These are phyloP conservation scores for Oreotrochilus melanogaster DNA, from an alignment of 2,113 vertebrate genomes.

Conservation along the genomic window DNA sequence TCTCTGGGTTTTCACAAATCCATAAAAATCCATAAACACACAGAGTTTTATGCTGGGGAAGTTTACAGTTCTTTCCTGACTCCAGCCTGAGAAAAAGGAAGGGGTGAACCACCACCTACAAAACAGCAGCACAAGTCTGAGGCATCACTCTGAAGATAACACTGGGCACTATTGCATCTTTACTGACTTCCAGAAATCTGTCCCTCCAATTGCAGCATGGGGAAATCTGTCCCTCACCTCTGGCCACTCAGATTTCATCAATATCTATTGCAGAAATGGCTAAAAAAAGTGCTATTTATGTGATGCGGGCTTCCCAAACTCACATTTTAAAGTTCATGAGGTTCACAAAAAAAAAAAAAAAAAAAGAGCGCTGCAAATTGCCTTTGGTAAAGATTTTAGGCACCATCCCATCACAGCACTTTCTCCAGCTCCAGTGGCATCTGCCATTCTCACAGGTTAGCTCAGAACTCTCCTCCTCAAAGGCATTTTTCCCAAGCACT, in stretches of 20 bases:
- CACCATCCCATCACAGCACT: neutral
- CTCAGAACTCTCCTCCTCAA: neutral
- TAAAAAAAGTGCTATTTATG: neutral
- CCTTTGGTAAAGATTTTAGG: neutral
- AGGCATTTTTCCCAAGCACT: neutral
- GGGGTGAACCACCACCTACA: accelerated
- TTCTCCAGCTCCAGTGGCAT: neutral
- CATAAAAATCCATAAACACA: neutral
- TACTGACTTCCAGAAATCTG: neutral
- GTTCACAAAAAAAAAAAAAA: accelerated
- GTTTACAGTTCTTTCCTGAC: neutral
- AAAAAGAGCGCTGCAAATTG: neutral
- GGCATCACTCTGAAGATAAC: neutral
- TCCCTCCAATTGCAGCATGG: neutral
- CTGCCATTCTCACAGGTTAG: neutral
- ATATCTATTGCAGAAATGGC: neutral
- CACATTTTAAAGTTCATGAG: neutral
- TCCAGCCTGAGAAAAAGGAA: neutral
- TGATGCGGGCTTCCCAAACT: accelerated
- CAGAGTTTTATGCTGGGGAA: neutral
- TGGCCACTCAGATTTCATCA: neutral
- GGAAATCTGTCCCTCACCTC: neutral
- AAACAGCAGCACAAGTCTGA: neutral
- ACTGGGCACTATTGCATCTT: accelerated
- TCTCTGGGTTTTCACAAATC: neutral